These are phyloP conservation scores for Muschampia plurimacula DNA, from an alignment of 2,888 invertebrate species.

Conservation along the genomic window DNA sequence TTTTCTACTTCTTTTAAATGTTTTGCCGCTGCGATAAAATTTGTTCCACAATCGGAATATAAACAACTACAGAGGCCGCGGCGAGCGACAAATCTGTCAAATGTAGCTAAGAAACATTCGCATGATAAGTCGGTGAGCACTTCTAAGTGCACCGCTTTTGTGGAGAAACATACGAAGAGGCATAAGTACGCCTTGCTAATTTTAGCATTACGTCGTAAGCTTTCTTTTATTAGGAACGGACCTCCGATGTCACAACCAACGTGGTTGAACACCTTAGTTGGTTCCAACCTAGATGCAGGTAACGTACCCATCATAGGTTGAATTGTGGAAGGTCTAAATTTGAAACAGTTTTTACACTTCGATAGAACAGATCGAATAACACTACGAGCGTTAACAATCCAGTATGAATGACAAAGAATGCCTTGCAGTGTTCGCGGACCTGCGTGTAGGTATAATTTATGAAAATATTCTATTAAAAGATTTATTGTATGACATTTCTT, in stretches of 20 bases:
- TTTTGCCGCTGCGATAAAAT: slow-evolving; percentile 1
- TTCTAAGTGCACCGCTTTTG: not conserved
- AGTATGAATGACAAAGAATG: not conserved
- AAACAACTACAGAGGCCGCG: not conserved
- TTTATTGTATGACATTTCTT: slow-evolving; percentile 2
- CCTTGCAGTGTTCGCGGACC: not conserved
- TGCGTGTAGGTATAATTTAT: slow-evolving; percentile 1
- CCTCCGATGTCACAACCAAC: slow-evolving; percentile 1
- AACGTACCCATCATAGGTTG: slow-evolving; percentile 4
- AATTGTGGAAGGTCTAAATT: not conserved
- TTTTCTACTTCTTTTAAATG: not conserved
- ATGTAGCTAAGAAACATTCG: not conserved
- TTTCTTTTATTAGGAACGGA: not conserved
- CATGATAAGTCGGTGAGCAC: not conserved
- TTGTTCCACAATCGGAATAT: not conserved
- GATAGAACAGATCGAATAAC: not conserved
- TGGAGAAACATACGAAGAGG: not conserved
- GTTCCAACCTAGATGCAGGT: slow-evolving; percentile 1
- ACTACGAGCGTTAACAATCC: slow-evolving; percentile 1
- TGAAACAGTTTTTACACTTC: not conserved
- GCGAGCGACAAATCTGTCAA: not conserved
- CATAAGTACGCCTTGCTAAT: not conserved
- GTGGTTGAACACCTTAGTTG: slow-evolving; percentile 2
- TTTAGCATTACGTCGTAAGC: slow-evolving; percentile 4
- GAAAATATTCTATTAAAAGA: not conserved